These are phyloP conservation scores for Auanema sp. DNA, from an alignment of 2,888 invertebrate species.

Conservation along the genomic window DNA sequence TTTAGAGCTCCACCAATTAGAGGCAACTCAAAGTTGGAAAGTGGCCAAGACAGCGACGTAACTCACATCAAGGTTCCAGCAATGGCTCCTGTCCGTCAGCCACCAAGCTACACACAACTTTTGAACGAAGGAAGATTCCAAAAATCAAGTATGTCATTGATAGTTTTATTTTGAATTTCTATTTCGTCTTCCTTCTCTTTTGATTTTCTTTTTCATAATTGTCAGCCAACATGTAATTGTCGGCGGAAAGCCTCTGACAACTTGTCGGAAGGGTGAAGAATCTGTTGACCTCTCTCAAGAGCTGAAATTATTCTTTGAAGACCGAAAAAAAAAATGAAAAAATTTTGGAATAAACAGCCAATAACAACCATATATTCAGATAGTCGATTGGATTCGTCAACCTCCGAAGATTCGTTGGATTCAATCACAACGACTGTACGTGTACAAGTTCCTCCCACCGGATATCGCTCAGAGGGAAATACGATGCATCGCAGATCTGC, in stretches of 20 bases:
- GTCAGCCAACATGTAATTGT: not conserved
- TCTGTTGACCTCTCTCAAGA: not conserved
- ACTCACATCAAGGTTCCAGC: constrained; percentile 15
- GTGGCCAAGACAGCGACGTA: constrained; percentile 45
- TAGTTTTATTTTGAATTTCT: not conserved
- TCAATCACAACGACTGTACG: constrained; percentile 27
- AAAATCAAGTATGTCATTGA: not conserved
- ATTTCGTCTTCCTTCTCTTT: not conserved
- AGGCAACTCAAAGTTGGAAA: constrained; percentile 46
- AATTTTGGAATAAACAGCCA: not conserved
- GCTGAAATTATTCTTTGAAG: not conserved
- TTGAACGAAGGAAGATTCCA: constrained; percentile 34
- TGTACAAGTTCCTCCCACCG: constrained; percentile 2
- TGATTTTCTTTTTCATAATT: not conserved
- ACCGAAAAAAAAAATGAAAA: constrained; percentile 3
- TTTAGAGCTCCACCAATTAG: constrained; percentile 24
- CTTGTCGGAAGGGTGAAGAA: not conserved
- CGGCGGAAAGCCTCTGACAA: no score
- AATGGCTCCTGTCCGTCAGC: constrained; percentile 35
- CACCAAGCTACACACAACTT: constrained; percentile 39
- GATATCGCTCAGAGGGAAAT: constrained; percentile 17
- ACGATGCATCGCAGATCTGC: constrained; percentile 9
- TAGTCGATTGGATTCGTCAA: constrained; percentile 23
- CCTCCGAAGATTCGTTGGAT: constrained; percentile 27
- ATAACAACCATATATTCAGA: constrained; percentile 11